Evolutionary conservation across 1,140 invertebrate species (phyloP), one percentile per base, ranked within the genome.

Genomic region (Calephelis nemesis): DNA sequence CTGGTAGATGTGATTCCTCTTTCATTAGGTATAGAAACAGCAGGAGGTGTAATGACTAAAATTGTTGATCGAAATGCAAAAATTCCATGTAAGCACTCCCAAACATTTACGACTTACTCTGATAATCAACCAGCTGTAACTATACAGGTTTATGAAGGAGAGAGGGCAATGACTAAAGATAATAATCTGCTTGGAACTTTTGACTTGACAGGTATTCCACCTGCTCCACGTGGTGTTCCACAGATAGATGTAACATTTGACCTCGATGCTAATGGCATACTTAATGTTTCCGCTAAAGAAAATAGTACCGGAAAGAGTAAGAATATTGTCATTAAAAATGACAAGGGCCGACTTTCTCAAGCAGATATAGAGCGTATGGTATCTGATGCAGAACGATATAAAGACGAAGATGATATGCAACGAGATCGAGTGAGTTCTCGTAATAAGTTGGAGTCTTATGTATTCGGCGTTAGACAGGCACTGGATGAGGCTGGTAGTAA

Each of bases 391-490:
- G 95, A 96, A 69, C 94, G 93, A 73, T 96, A 95, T 80, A 94
- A 93, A 74, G 92, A 93, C 42, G 95, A 95, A 76, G 95, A 96
- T 80, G 94, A 95, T 30, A 93, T 92, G 48, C 95, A 95, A 74
- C 92, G 92, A 69, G 93, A 95, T 45, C 92, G 94, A 63, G 94
- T 98, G 12, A 77, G 92, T n/a, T 93, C 96, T 9, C 95, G 96
- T 68, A 98, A 98, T 83, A 93, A 93, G 65, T 91, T 98, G 13
- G 97, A 98, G 88, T 92, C 93, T 13, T 98, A 98, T 83, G 93
- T 96, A 50, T 97, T 95, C 93, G 94, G 92, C 69, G 96, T 96
- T 69, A 97, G 97, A 80, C 94, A 95, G 88, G 94, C 93, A 13
- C 7, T 87, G 3, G 79, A 84, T 15, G 84, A 84, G 40, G 78